phyloP scores from a whole-genome alignment of 2,113 vertebrate species.

The Hypomesus transpacificus region DNA sequence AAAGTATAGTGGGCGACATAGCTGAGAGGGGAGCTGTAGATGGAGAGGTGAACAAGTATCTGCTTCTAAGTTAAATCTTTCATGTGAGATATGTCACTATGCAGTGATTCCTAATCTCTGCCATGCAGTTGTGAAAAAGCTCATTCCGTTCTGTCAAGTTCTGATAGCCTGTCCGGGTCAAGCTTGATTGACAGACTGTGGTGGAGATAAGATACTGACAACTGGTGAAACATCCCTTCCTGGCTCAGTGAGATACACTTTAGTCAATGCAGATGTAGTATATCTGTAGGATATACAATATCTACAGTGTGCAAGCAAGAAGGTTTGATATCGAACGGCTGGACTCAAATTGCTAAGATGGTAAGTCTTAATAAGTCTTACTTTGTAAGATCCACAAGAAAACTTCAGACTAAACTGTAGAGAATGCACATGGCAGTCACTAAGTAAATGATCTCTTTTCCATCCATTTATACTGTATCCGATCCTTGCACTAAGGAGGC shows the following conservation, averaged over 20 bases:
- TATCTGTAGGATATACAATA: not conserved
- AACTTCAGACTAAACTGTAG: too few species aligned
- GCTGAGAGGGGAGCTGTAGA: too few species aligned
- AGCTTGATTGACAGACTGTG: not conserved
- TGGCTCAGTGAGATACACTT: not conserved
- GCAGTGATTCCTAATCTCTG: not conserved
- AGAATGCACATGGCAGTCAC: too few species aligned
- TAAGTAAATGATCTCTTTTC: too few species aligned
- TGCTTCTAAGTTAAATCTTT: too few species aligned
- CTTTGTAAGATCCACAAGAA: too few species aligned
- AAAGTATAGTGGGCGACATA: too few species aligned
- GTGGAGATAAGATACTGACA: not conserved
- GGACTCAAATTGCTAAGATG: slow-evolving; percentile 12
- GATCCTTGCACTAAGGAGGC: too few species aligned
- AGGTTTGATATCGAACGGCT: not conserved
- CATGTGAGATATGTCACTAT: not conserved
- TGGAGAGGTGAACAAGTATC: too few species aligned
- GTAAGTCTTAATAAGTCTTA: too few species aligned
- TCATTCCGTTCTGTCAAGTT: not conserved
- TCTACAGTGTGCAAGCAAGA: not conserved
- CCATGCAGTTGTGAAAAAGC: not conserved
- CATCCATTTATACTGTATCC: too few species aligned
- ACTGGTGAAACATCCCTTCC: not conserved
- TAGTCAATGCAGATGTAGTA: not conserved
- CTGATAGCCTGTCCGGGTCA: not conserved